These are phyloP conservation scores for Pseudotriccus pelzelni DNA, from an alignment of 2,797 vertebrate genomes.

Conservation along the genomic window DNA sequence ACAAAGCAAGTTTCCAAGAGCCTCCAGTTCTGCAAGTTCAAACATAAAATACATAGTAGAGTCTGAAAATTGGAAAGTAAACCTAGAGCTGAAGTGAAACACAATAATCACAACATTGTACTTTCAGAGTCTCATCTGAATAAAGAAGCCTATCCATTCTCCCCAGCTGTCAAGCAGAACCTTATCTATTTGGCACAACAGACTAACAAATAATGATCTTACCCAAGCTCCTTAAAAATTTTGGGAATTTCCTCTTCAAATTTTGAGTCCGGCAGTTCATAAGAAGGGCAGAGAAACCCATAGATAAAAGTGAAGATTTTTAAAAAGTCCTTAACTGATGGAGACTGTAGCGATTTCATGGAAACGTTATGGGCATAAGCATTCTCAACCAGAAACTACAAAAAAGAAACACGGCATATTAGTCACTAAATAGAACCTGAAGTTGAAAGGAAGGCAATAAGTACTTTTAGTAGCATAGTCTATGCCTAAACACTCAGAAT, in stretches of 20 bases:
- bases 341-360: conserved; percentile 90
- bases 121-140: neutral
- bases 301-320: conserved; percentile 95
- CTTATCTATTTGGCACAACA: neutral
- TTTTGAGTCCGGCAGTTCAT: conserved; percentile 89
- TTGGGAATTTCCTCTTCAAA: conserved; percentile 95
- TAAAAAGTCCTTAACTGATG: conserved; percentile 93
- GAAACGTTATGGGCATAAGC: conserved; percentile 84
- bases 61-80: neutral
- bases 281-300: conserved; percentile 86
- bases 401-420: neutral
- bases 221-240: conserved; percentile 90
- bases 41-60: neutral
- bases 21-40: neutral
- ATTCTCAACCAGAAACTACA: conserved; percentile 87
- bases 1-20: neutral
- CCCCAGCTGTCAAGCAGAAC: neutral
- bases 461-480: neutral
- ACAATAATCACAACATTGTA: neutral
- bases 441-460: neutral
- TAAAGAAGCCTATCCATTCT: neutral
- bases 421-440: neutral
- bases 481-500: neutral
- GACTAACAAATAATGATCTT: neutral
- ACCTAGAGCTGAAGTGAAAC: neutral